A percentile compares a stretch with the other conserved stretches of the same genome.
Conservation (phyloP, 2,113 vertebrate species). For the Semicossyphus pulcher region DNA sequence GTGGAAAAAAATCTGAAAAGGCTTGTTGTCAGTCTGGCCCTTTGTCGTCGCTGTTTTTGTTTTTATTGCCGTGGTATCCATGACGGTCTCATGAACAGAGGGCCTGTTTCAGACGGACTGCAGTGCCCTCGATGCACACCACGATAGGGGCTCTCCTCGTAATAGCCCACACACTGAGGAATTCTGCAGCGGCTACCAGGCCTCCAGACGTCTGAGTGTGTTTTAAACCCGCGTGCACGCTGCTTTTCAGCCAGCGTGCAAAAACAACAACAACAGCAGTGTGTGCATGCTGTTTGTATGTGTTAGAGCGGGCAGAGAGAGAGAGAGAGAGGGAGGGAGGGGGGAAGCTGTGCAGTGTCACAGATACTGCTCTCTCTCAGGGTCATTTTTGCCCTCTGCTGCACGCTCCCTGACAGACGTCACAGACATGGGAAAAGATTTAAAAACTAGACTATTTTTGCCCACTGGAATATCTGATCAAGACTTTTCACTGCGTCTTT, state of each 20-base stretch:
- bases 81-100: slow-evolving; percentile 75
- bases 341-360: slow-evolving; percentile 23
- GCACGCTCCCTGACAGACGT: slow-evolving; percentile 44
- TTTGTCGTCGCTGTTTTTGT: slow-evolving; percentile 78
- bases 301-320: neutral
- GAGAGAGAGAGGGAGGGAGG: neutral
- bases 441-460: slow-evolving; percentile 16
- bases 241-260: slow-evolving; percentile 44
- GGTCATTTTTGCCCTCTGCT: slow-evolving; percentile 34
- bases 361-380: slow-evolving; percentile 19
- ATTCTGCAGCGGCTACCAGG: slow-evolving; percentile 69
- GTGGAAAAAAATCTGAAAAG: slow-evolving; percentile 69
- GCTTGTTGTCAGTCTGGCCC: slow-evolving; percentile 70
- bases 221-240: slow-evolving; percentile 45
- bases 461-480: neutral
- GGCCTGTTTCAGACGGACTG: slow-evolving; percentile 69
- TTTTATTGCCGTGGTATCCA: slow-evolving; percentile 80
- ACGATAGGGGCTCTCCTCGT: slow-evolving; percentile 59
- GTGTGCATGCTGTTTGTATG: slow-evolving; percentile 48
- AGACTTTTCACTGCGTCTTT: neutral
- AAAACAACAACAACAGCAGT: slow-evolving; percentile 28
- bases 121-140: slow-evolving; percentile 61
- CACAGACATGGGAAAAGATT: slow-evolving; percentile 30
- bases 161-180: slow-evolving; percentile 74
- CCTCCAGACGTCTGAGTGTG: slow-evolving; percentile 70